Evolutionary conservation across 2,888 invertebrate genomes (phyloP).

Genomic region (Polia nebulosa): DNA sequence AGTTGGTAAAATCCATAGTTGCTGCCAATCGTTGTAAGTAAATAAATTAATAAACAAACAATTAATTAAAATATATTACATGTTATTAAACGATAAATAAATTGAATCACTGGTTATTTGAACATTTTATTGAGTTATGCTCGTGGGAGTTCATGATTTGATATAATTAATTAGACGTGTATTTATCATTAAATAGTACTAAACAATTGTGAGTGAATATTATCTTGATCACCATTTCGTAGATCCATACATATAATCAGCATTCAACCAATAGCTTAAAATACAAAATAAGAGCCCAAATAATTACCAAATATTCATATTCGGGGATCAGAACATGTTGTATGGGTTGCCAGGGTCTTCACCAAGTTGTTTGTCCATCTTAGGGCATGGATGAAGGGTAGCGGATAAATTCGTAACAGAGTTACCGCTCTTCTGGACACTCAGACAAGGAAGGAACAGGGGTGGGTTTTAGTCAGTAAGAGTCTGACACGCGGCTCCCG

Average conservation of each 20-base stretch:
- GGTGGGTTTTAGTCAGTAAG: too few relatives aligned
- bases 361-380: not conserved
- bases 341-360: too few relatives aligned
- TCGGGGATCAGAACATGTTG: too few relatives aligned
- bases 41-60: slow-evolving; percentile 7
- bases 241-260: too few relatives aligned
- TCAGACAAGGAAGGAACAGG: too few relatives aligned
- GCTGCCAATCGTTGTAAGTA: not conserved
- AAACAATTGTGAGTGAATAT: not conserved
- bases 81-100: slow-evolving; percentile 32
- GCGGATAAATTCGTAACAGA: too few relatives aligned
- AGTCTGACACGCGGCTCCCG: too few relatives aligned
- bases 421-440: too few relatives aligned
- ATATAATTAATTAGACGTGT: not conserved
- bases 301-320: too few relatives aligned
- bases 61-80: slow-evolving; percentile 33
- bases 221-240: not conserved
- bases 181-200: not conserved
- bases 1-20: slow-evolving; percentile 20
- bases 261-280: not conserved
- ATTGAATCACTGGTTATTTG: slow-evolving; percentile 20
- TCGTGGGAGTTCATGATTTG: not conserved
- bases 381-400: too few relatives aligned
- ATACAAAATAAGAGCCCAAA: too few relatives aligned
- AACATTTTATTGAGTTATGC: slow-evolving; percentile 29